A percentile compares a stretch with the other conserved stretches of the same genome.
Conservation (phyloP, 2,797 vertebrate genomes). For the Tachyglossus aculeatus region DNA sequence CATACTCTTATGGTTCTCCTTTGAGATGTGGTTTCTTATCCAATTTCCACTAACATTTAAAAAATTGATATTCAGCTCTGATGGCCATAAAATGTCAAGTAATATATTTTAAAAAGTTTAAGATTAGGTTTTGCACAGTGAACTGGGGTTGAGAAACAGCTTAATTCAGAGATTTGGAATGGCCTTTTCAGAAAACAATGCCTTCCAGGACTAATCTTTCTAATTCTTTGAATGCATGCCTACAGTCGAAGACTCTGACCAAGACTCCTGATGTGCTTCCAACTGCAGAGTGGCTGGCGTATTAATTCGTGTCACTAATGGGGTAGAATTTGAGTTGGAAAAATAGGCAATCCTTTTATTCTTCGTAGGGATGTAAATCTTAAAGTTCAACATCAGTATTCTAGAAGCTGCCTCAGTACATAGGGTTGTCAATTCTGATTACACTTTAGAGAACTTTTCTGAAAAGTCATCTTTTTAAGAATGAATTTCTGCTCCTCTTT, state of each 20-base stretch:
- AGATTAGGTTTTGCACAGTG: slow-evolving; percentile 46
- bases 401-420: background rate
- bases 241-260: background rate
- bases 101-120: slow-evolving; percentile 59
- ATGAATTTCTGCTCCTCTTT: background rate
- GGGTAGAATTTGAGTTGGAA: background rate
- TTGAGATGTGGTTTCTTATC: slow-evolving; percentile 56
- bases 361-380: background rate
- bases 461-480: background rate
- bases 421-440: background rate
- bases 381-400: slow-evolving; percentile 1
- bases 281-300: background rate
- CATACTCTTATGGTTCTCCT: slow-evolving; percentile 46
- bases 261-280: background rate
- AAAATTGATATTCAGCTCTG: slow-evolving; percentile 40
- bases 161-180: slow-evolving; percentile 21
- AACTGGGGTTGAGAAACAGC: slow-evolving; percentile 11
- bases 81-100: slow-evolving; percentile 45
- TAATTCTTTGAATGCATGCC: background rate
- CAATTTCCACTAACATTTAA: slow-evolving; percentile 56
- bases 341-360: background rate
- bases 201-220: background rate
- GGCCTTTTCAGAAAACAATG: slow-evolving; percentile 8
- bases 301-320: no score
- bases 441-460: background rate